Percentiles rank a stretch among this genome's conserved stretches.
phyloP scores from a whole-genome alignment of 2,797 vertebrate genomes.

The Cyprinella venusta region DNA sequence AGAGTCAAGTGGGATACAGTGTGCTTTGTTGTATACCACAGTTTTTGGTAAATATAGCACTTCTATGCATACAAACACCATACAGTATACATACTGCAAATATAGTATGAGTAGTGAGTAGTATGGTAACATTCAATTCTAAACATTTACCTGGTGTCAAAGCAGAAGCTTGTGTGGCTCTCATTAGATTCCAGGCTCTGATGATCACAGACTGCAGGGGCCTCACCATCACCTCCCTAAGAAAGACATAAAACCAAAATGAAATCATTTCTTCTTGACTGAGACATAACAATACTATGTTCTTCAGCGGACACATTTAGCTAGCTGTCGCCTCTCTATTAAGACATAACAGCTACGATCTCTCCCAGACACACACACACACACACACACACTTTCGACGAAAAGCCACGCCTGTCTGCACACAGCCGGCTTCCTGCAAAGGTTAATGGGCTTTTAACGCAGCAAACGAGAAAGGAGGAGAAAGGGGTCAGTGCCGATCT shows the following conservation, averaged over 20 bases:
- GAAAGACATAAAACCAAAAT: slow-evolving; percentile 22
- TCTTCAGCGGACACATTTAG: slow-evolving; percentile 28
- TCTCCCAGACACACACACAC: slow-evolving; percentile 33
- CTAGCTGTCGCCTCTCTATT: slow-evolving; percentile 38
- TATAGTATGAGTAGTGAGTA: not conserved
- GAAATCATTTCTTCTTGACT: slow-evolving; percentile 23
- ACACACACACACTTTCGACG: slow-evolving; percentile 56
- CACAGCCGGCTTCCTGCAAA: slow-evolving; percentile 85
- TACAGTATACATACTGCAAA: not conserved
- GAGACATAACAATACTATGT: slow-evolving; percentile 7
- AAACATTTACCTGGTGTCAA: slow-evolving; percentile 89
- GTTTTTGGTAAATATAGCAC: not conserved
- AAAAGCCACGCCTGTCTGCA: slow-evolving; percentile 85
- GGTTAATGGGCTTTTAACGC: slow-evolving; percentile 91
- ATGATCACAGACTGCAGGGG: slow-evolving; percentile 76
- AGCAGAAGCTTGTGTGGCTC: slow-evolving; percentile 89
- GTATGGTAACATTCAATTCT: not conserved
- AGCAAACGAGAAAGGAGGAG: slow-evolving; percentile 84
- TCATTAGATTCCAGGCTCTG: slow-evolving; percentile 75
- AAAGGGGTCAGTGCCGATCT: slow-evolving; percentile 80
- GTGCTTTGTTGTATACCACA: not conserved
- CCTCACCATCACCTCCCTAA: slow-evolving; percentile 76
- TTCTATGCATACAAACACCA: not conserved
- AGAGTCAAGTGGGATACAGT: not conserved
- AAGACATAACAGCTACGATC: slow-evolving; percentile 20